Base-by-base conservation (phyloP, 2,113 vertebrate genomes). In the Muscicapa adusta region DNA sequence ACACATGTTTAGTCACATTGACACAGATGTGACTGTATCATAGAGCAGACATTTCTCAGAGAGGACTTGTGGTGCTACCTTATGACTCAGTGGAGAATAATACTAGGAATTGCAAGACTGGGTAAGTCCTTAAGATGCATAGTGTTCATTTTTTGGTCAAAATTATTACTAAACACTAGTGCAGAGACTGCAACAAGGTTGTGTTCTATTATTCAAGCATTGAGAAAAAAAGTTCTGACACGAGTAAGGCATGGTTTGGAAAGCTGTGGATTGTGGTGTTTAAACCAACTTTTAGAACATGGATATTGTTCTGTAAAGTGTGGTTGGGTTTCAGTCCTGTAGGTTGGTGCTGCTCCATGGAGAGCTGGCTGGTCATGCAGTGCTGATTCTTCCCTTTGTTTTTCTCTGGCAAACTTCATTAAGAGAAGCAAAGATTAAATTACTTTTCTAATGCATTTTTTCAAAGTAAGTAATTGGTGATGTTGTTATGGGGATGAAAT, bases 371-470 rank as follows among this genome's bases (percentile, higher is more conserved):
- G 53, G 60, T 57, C 0, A 0, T 72, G 74, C 40, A 43, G 63
- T 70, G 48, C 63, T 60, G 73, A 42, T 77, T 74, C 63, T 86
- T 65, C 57, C 53, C 91, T 94, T 92, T 94, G 94, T 94, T 94
- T 95, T 91, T 84, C 91, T 86, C 72, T 60, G 38, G 65, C 84
- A 91, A 96, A 93, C 95, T 94, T 95, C 83, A 91, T 96, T 96
- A 95, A 71, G 86, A 89, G 79, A 96, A 92, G 68, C 76, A 93
- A 92, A 93, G 70, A 96, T 95, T 95, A 80, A 86, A 94, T 96
- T 96, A 94, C 72, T 96, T 93, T 95, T 93, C 85, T 73, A 94
- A 94, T 90, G 82, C 75, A 74, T 94, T 96, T 97, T 96, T 94
- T 94, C 42, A n/a, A 95, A 79, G 47, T 95, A 94, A 95, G 92